Base-by-base conservation (phyloP, 2,113 vertebrate species). In the Etheostoma cragini region DNA sequence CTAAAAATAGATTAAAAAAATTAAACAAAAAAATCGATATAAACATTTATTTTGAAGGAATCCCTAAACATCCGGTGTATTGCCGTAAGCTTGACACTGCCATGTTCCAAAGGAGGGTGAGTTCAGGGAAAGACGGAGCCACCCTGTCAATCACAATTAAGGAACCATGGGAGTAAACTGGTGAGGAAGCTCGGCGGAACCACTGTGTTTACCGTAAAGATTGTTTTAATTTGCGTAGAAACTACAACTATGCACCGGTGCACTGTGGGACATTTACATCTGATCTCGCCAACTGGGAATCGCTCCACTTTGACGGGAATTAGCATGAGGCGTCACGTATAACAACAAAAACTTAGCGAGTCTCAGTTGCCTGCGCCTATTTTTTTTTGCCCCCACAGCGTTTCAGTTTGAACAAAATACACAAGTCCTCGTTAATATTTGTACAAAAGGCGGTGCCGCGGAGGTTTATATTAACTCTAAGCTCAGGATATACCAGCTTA, bases 61-160 rank as follows among this genome's bases (percentile, higher is more conserved):
- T 0, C 1, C 0, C 1, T 0, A 0, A 0, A 49, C n/a, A 57
- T 90, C 86, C 90, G 16, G 38, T 12, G 0, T 24, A 0, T 7
- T 8, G 56, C 5, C 10, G 3, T 24, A 2, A 68, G 6, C 90
- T 91, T 90, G 52, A 87, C 84, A 1, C 21, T 22, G 42, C 84
- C 91, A 67, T 85, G 87, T 89, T 94, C 75, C 83, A 76, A 72
- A 88, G 71, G 91, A 92, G 94, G 91, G 87, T 90, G 94, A 94
- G 92, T 95, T 94, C 81, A 90, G 92, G 91, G 89, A 92, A 92
- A 94, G 93, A 92, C 91, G 87, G 81, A 93, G 87, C 81, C 84
- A 87, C 87, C 78, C 89, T 93, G 95, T 94, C 95, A 95, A 93
- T 95, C 94, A 94, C 83, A 90, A 93, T 89, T 89, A 91, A 91